These are phyloP conservation scores for Cepphus grylle DNA, from an alignment of 2,113 vertebrate species.

Conservation along the genomic window DNA sequence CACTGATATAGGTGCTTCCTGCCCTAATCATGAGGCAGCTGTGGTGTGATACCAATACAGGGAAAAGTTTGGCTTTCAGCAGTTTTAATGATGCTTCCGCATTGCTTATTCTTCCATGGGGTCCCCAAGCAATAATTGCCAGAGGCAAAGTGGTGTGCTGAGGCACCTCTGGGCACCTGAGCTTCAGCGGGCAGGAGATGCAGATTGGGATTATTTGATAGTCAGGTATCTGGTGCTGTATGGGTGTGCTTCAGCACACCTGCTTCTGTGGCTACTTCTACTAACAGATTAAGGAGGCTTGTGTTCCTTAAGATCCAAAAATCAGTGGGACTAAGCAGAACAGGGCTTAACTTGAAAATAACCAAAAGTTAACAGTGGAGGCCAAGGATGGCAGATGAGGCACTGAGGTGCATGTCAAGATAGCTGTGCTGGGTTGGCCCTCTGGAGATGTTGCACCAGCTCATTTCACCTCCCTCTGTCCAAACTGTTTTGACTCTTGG, in stretches of 20 bases:
- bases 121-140: neutral
- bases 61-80: neutral
- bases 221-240: neutral
- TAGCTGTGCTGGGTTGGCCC: neutral
- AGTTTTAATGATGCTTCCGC: neutral
- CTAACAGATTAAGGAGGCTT: neutral
- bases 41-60: neutral
- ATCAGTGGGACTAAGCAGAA: neutral
- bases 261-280: neutral
- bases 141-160: neutral
- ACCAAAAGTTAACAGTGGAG: neutral
- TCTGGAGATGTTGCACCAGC: too few species aligned
- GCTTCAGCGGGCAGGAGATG: neutral
- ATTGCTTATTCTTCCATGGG: neutral
- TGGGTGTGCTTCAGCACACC: neutral
- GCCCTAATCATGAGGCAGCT: neutral
- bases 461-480: neutral
- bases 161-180: neutral
- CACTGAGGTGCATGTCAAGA: neutral
- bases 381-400: neutral
- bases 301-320: neutral
- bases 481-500: neutral
- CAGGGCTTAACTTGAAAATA: neutral
- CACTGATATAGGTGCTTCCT: neutral
- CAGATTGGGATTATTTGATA: neutral